Evolutionary conservation across 2,797 vertebrate species (phyloP).

Genomic region (Melanogrammus aeglefinus): DNA sequence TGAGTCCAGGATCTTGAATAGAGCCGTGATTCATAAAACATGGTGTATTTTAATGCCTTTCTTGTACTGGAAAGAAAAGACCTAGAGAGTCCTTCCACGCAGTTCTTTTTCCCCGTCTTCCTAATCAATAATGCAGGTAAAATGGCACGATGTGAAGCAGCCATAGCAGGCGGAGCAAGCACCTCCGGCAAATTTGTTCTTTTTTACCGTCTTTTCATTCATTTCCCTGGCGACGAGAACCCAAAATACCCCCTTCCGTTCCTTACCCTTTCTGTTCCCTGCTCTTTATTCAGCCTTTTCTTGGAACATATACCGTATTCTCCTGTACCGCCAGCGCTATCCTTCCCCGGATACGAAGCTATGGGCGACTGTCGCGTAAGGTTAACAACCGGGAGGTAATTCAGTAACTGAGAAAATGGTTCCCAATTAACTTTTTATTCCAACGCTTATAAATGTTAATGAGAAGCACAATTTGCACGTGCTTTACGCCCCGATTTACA

Average conservation of each 20-base stretch:
- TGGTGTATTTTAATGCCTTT: background rate
- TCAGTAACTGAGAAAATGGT: background rate
- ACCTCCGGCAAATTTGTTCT: background rate
- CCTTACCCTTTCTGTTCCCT: background rate
- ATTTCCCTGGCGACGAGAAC: background rate
- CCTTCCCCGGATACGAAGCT: background rate
- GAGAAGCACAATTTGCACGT: background rate
- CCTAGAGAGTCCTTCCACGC: background rate
- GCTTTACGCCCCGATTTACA: background rate
- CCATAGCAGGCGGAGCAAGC: background rate
- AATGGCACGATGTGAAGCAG: background rate
- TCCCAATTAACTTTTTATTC: slow-evolving; percentile 1
- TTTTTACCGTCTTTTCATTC: background rate
- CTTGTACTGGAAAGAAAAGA: background rate
- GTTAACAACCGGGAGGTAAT: background rate
- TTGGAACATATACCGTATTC: too few relatives aligned
- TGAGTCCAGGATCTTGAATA: background rate
- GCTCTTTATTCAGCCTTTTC: too few relatives aligned
- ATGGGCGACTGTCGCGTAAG: background rate
- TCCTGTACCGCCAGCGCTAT: background rate
- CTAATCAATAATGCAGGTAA: slow-evolving; percentile 1
- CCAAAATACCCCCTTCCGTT: background rate
- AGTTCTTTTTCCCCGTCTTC: background rate
- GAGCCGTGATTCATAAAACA: background rate
- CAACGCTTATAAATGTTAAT: background rate